These are phyloP conservation scores for Etheostoma cragini DNA, from an alignment of 2,113 vertebrate species.

Conservation along the genomic window DNA sequence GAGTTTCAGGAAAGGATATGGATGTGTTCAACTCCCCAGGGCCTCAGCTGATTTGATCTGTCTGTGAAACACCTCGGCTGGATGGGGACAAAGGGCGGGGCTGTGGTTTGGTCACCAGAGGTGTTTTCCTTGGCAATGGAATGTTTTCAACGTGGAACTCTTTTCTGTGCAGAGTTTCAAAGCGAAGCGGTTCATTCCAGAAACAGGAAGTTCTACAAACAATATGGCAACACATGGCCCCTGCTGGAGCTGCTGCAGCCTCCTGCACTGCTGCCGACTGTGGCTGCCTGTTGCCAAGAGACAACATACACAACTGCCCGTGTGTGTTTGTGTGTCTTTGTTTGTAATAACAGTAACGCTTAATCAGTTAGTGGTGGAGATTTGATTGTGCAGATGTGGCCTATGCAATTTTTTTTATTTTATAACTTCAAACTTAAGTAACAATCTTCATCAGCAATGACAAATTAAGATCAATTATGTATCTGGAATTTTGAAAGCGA, in stretches of 20 bases:
- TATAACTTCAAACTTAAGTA: slow-evolving; percentile 36
- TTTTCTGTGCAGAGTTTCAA: slow-evolving; percentile 71
- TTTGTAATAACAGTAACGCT: slow-evolving; percentile 45
- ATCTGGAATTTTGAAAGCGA: slow-evolving; percentile 4
- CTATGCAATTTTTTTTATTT: slow-evolving; percentile 28
- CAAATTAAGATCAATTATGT: slow-evolving; percentile 45
- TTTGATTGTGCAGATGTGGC: slow-evolving; percentile 69
- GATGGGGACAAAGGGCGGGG: slow-evolving; percentile 74
- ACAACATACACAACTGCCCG: slow-evolving; percentile 43
- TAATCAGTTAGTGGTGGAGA: slow-evolving; percentile 40
- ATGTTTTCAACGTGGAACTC: slow-evolving; percentile 78
- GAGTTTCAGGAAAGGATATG: slow-evolving; percentile 47
- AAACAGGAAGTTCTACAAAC: slow-evolving; percentile 85
- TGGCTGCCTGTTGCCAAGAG: slow-evolving; percentile 61
- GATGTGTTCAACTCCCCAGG: slow-evolving; percentile 58
- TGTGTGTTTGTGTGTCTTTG: slow-evolving; percentile 49
- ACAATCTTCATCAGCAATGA: slow-evolving; percentile 40
- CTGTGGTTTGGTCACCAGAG: slow-evolving; percentile 72
- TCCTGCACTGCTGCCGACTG: slow-evolving; percentile 33
- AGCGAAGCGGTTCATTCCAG: slow-evolving; percentile 81
- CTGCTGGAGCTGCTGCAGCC: slow-evolving; percentile 57
- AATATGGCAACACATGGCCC: slow-evolving; percentile 75
- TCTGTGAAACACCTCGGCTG: slow-evolving; percentile 69
- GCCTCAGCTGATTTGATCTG: slow-evolving; percentile 66
- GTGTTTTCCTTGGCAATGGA: slow-evolving; percentile 86